Evolutionary conservation across 2,888 invertebrate genomes (phyloP).

Genomic region (Elegia similella): DNA sequence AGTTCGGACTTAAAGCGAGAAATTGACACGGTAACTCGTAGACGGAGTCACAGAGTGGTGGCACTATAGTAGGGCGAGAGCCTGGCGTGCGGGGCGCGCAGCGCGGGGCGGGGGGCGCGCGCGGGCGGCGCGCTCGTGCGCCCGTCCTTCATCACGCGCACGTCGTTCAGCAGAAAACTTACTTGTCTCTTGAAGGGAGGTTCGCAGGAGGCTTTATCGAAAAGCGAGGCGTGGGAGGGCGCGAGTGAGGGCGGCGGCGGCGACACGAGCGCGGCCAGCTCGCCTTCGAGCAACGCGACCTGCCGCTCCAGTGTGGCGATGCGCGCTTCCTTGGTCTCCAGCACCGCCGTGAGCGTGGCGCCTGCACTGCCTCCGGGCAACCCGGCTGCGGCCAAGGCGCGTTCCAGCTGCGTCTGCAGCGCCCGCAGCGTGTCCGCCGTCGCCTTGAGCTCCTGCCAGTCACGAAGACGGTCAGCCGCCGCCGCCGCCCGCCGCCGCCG

Average conservation of each 20-base stretch:
- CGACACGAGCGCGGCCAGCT: slow-evolving; percentile 81
- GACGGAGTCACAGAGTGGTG: slow-evolving; percentile 65
- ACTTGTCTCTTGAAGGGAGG: slow-evolving; percentile 90
- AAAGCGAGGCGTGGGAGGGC: slow-evolving; percentile 81
- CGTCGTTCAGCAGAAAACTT: slow-evolving; percentile 92
- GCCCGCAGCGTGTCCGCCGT: slow-evolving; percentile 92
- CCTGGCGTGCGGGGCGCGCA: slow-evolving; percentile 45
- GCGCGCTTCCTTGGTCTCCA: slow-evolving; percentile 93
- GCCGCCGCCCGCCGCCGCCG: slow-evolving; percentile 60
- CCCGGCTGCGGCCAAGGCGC: slow-evolving; percentile 84
- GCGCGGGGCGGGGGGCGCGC: slow-evolving; percentile 45
- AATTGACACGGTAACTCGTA: slow-evolving; percentile 69
- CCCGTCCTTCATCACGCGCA: slow-evolving; percentile 88
- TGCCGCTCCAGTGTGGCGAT: slow-evolving; percentile 94
- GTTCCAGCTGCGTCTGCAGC: slow-evolving; percentile 90
- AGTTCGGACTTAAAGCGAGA: slow-evolving; percentile 76
- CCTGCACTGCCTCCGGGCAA: slow-evolving; percentile 79
- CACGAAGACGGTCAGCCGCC: slow-evolving; percentile 65
- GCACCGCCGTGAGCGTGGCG: slow-evolving; percentile 89
- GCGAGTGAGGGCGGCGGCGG: slow-evolving; percentile 78
- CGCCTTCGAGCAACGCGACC: slow-evolving; percentile 89
- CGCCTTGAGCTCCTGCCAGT: slow-evolving; percentile 89
- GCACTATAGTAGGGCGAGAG: slow-evolving; percentile 59
- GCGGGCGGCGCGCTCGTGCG: slow-evolving; percentile 69
- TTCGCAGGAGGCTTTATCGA: slow-evolving; percentile 82